These are phyloP conservation scores for Eremophila alpestris DNA, from an alignment of 2,797 vertebrate species.

Conservation along the genomic window DNA sequence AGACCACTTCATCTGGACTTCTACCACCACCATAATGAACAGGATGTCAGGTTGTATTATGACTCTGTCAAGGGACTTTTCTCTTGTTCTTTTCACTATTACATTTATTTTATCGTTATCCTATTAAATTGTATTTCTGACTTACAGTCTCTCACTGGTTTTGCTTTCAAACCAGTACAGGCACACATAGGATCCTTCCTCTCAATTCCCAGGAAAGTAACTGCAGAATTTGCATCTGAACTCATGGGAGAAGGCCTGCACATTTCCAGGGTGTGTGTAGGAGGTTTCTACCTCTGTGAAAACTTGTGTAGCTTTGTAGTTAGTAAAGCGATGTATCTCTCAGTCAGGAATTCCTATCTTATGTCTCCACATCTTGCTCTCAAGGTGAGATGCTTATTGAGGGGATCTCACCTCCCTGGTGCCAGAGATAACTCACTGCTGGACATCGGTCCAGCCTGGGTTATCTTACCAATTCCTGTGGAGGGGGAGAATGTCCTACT, in stretches of 20 bases:
- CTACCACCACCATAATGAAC: too few relatives aligned
- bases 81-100: too few relatives aligned
- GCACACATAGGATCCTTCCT: not conserved
- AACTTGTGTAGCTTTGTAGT: not conserved
- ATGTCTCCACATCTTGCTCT: not conserved
- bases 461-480: not conserved
- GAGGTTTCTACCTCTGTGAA: not conserved
- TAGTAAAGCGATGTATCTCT: not conserved
- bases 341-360: not conserved
- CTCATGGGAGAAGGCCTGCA: not conserved
- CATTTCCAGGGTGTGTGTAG: not conserved
- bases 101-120: too few relatives aligned
- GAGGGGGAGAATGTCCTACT: not conserved
- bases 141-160: too few relatives aligned
- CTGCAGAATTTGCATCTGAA: accelerated
- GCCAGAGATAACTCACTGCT: not conserved
- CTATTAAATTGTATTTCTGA: too few relatives aligned
- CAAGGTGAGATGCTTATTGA: not conserved
- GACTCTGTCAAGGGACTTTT: too few relatives aligned
- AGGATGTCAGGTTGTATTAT: too few relatives aligned
- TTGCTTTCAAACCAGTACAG: too few relatives aligned
- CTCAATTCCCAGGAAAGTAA: not conserved
- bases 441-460: not conserved
- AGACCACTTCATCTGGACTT: too few relatives aligned
- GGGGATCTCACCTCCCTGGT: not conserved